These are phyloP conservation scores for Adelosebastes latens DNA, from an alignment of 2,797 vertebrate genomes.

Conservation along the genomic window DNA sequence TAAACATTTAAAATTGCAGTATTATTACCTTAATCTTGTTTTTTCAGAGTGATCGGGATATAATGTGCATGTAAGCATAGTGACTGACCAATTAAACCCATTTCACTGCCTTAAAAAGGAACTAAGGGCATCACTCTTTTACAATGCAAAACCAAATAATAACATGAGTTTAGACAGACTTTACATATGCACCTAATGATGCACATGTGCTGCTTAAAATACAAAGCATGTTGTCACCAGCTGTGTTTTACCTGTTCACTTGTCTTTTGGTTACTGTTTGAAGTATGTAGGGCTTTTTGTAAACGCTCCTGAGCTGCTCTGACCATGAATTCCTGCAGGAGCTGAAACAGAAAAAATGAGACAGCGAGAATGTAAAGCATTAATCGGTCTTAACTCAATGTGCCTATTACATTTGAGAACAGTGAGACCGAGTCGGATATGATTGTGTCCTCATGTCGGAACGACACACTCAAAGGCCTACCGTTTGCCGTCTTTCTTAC, in stretches of 20 bases:
- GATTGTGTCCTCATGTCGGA: slow-evolving; percentile 22
- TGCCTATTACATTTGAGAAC: slow-evolving; percentile 72
- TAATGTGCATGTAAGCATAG: slow-evolving; percentile 39
- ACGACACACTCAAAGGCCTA: slow-evolving; percentile 34
- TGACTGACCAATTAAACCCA: slow-evolving; percentile 15
- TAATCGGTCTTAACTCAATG: slow-evolving; percentile 61
- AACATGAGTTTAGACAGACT: neutral
- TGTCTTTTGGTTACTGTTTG: slow-evolving; percentile 6
- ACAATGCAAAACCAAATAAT: slow-evolving; percentile 16
- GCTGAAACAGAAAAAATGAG: slow-evolving; percentile 18
- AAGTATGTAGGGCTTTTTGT: neutral
- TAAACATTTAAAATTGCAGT: neutral
- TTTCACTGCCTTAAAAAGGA: slow-evolving; percentile 73
- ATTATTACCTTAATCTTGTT: neutral
- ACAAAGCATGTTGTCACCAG: slow-evolving; percentile 18
- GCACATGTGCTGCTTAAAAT: slow-evolving; percentile 37
- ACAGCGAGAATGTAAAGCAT: slow-evolving; percentile 32
- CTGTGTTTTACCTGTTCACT: slow-evolving; percentile 34
- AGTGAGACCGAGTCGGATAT: slow-evolving; percentile 26
- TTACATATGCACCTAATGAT: neutral
- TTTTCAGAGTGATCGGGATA: neutral
- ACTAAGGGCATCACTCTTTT: slow-evolving; percentile 46
- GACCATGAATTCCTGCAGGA: slow-evolving; percentile 28
- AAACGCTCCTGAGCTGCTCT: slow-evolving; percentile 46
- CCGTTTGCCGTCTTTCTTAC: slow-evolving; percentile 50